These are phyloP conservation scores for Brachypteracias leptosomus DNA, from an alignment of 2,113 vertebrate species.

Conservation along the genomic window DNA sequence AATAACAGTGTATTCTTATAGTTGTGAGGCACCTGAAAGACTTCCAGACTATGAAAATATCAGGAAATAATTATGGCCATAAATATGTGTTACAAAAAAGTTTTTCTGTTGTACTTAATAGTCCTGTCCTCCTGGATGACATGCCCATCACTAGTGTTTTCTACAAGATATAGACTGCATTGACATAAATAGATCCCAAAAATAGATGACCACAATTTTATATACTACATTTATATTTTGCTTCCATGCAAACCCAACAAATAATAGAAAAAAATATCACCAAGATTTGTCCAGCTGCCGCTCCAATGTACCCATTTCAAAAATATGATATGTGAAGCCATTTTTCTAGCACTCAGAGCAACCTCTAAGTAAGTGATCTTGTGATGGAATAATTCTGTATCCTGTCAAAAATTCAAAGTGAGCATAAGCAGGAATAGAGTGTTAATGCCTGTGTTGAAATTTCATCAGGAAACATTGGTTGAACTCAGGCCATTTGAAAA, in stretches of 20 bases:
- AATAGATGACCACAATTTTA: not conserved
- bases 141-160: not conserved
- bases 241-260: rapidly evolving
- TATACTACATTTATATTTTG: not conserved
- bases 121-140: not conserved
- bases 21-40: not conserved
- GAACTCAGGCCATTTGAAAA: not conserved
- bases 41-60: not conserved
- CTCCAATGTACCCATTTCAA: not conserved
- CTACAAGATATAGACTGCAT: not conserved
- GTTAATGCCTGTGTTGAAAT: not conserved
- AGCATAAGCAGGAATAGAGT: not conserved
- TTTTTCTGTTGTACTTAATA: too few species aligned
- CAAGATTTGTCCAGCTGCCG: rapidly evolving
- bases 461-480: not conserved
- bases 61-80: not conserved
- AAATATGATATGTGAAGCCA: not conserved
- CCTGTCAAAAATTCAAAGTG: not conserved
- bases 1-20: not conserved
- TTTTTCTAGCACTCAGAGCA: not conserved
- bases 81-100: not conserved
- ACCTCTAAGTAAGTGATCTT: not conserved
- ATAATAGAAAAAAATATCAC: too few species aligned
- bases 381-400: not conserved
- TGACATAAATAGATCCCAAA: not conserved